Base-by-base conservation (phyloP, 2,888 invertebrate genomes). In the Leptopterna dolabrata region DNA sequence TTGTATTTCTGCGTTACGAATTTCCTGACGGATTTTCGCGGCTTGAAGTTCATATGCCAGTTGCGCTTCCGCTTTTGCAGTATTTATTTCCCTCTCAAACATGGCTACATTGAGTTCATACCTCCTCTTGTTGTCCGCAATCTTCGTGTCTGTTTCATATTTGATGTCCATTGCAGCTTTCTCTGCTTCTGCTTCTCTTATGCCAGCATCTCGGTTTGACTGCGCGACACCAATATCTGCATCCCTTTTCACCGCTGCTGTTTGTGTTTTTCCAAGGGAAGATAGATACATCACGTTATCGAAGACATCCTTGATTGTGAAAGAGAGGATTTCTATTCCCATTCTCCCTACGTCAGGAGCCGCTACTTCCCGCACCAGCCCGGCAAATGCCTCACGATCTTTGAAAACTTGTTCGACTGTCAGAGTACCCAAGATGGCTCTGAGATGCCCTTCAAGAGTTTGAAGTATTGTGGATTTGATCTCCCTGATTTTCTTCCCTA, bases 311-410 rank as follows among this genome's bases (percentile, higher is more conserved):
- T 98, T 98, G 94, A 99, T 99, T 91, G 98, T 98, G 93, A 99
- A 99, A 90, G 98, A 98, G 89, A 99, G 95, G 91, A 99, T 98
- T 93, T 98, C 98, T 93, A 99, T 98, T 91, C 99, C 99, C 99
- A 99, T 99, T 91, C 98, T 96, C 76, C 98, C 98, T 89, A 99
- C 98, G 94, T 99, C 99, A 90, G 99, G 98, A 13, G 99, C 97
- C 88, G 99, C 99, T 82, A 98, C 98, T 93, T 99, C 99, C 91
- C 99, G 95, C 51, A 99, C 99, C 90, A 98, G 94, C 84, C 97
- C 96, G 89, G 99, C 99, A 94, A 99, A 99, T 93, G 98, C 98
- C 92, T 99, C 99, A 92, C 99, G 94, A 93, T 99, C 99, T 93
- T 97, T 96, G 94, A 97, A 98, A 89, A 98, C 97, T 93, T 98